phyloP scores from a whole-genome alignment of 2,113 vertebrate genomes.

The Lucifuga dentata region DNA sequence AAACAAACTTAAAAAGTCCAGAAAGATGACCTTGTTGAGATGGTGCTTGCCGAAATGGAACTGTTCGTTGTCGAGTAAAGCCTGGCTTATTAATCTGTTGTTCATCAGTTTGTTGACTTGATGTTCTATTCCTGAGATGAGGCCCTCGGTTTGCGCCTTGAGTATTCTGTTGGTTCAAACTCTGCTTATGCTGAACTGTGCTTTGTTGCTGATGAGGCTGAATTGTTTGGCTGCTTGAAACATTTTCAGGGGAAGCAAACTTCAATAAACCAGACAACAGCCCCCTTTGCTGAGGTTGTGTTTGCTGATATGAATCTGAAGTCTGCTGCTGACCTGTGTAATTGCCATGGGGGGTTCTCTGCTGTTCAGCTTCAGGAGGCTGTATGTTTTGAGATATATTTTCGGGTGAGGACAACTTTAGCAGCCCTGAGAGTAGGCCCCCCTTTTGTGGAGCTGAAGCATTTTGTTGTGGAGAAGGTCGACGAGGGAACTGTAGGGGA shows the following conservation, averaged over 20 bases:
- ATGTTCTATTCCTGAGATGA: conserved; percentile 19
- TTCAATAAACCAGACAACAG: conserved; percentile 80
- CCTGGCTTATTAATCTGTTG: conserved; percentile 56
- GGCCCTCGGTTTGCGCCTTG: conserved; percentile 27
- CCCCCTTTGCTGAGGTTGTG: conserved; percentile 61
- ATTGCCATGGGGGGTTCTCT: conserved; percentile 21
- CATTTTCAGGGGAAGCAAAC: conserved; percentile 67
- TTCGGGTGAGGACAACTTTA: conserved; percentile 85
- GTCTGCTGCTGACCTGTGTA: conserved; percentile 41
- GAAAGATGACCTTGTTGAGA: conserved; percentile 73
- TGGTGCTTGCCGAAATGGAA: conserved; percentile 56
- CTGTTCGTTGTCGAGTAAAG: conserved; percentile 59
- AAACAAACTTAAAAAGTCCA: conserved; percentile 78
- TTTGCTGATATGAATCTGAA: conserved; percentile 42
- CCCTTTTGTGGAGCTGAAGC: conserved; percentile 42
- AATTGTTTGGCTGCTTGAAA: conserved; percentile 58
- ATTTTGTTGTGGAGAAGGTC: conserved; percentile 52
- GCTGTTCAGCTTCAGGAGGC: conserved; percentile 41
- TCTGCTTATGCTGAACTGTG: conserved; percentile 26
- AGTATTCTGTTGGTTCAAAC: conserved; percentile 28
- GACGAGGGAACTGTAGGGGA: conserved; percentile 34
- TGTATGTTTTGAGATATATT: conserved; percentile 64
- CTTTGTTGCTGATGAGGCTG: conserved; percentile 42
- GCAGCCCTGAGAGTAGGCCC: conserved; percentile 65
- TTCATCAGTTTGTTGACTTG: conserved; percentile 34